These are phyloP conservation scores for Diabrotica virgifera DNA, from an alignment of 1,140 invertebrate genomes.

Conservation along the genomic window DNA sequence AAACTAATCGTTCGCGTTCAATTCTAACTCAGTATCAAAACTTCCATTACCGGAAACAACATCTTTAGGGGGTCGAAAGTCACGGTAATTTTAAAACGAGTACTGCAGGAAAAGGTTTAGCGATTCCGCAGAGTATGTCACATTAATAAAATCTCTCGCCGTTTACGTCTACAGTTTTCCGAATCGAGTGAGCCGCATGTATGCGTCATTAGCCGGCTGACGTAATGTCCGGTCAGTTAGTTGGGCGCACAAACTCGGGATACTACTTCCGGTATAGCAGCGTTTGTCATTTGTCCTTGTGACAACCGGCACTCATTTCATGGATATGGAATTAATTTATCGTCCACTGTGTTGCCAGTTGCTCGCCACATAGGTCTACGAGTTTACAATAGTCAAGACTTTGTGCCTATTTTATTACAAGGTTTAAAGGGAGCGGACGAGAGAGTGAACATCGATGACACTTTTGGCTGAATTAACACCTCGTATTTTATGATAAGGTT, in stretches of 20 bases:
- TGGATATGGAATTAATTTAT: slow-evolving; percentile 22
- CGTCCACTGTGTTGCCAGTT: slow-evolving; percentile 4
- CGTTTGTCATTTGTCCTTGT: slow-evolving; percentile 19
- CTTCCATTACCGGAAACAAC: neutral
- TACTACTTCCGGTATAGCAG: slow-evolving; percentile 15
- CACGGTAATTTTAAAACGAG: neutral
- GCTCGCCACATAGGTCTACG: neutral
- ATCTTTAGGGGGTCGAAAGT: neutral
- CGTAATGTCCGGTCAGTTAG: slow-evolving; percentile 10
- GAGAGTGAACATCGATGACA: too few relatives aligned
- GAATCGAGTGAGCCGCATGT: slow-evolving; percentile 9
- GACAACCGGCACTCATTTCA: slow-evolving; percentile 17
- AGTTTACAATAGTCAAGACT: neutral
- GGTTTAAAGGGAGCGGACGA: too few relatives aligned
- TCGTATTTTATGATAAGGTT: too few relatives aligned
- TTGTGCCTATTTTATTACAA: neutral
- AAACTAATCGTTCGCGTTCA: too few relatives aligned
- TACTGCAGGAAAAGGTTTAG: too few relatives aligned
- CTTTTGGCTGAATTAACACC: too few relatives aligned
- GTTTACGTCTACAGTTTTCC: slow-evolving; percentile 17
- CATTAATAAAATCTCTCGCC: slow-evolving; percentile 2
- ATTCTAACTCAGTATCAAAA: neutral
- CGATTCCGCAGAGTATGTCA: neutral
- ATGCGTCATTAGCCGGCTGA: slow-evolving; percentile 18
- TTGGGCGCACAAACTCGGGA: slow-evolving; percentile 18